phyloP scores from a whole-genome alignment of 2,797 vertebrate species.

The Apogon hyalosoma region DNA sequence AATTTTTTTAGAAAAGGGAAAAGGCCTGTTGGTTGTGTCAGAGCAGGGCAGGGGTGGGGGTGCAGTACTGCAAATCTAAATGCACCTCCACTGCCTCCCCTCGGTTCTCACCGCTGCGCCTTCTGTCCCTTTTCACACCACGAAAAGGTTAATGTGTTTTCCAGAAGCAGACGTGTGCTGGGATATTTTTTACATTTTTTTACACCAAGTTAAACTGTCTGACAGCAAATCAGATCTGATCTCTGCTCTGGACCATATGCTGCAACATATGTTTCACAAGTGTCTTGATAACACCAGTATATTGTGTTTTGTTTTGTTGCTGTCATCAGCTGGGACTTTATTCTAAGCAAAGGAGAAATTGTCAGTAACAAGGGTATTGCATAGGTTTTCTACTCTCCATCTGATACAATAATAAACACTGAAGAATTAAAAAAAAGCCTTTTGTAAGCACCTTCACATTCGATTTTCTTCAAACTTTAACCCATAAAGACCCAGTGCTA shows the following conservation, averaged over 20 bases:
- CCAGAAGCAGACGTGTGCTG: constrained; percentile 20
- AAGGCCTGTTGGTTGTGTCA: constrained; percentile 7
- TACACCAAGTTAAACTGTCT: constrained; percentile 24
- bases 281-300: constrained; percentile 7
- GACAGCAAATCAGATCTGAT: constrained; percentile 40
- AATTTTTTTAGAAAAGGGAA: neutral
- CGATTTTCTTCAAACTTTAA: neutral
- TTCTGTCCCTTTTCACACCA: constrained; percentile 21
- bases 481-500: too few relatives aligned
- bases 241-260: constrained; percentile 45
- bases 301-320: constrained; percentile 24
- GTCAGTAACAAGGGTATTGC: constrained; percentile 1
- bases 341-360: constrained; percentile 5
- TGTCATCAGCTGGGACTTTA: constrained; percentile 9
- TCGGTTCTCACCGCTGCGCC: constrained; percentile 45
- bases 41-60: constrained; percentile 18
- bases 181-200: constrained; percentile 40
- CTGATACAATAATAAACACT: neutral
- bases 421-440: too few relatives aligned
- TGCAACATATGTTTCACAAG: constrained; percentile 48
- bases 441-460: neutral
- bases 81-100: constrained; percentile 30
- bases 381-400: neutral
- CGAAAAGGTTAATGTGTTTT: constrained; percentile 66
- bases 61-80: constrained; percentile 41